Percentiles rank a stretch among this genome's conserved stretches.
These are phyloP conservation scores for Malacoctenus gilli DNA, from an alignment of 2,797 vertebrate species.

Conservation along the genomic window DNA sequence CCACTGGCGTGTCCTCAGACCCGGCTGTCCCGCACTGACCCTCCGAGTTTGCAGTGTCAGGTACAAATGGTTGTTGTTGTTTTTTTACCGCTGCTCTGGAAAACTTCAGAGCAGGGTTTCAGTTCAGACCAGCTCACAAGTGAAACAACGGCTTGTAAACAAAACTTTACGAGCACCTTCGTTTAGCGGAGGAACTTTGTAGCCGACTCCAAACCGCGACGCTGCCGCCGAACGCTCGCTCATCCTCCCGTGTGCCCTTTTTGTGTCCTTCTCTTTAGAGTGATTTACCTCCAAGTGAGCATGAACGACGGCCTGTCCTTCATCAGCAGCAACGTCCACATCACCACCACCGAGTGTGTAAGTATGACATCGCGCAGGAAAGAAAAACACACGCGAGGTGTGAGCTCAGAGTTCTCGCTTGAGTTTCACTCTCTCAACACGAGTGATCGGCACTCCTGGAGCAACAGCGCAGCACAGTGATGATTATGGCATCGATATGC, in stretches of 20 bases:
- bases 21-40: neutral
- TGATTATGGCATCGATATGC: too few relatives aligned
- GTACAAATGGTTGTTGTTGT: slow-evolving; percentile 23
- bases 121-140: slow-evolving; percentile 15
- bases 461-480: too few relatives aligned
- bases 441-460: too few relatives aligned
- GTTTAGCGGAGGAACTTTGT: neutral
- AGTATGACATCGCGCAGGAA: too few relatives aligned
- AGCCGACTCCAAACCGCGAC: neutral
- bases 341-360: slow-evolving; percentile 91
- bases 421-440: too few relatives aligned
- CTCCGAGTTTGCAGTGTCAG: neutral
- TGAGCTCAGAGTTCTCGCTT: too few relatives aligned
- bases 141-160: slow-evolving; percentile 28
- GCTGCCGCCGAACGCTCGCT: neutral
- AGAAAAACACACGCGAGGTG: too few relatives aligned
- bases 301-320: slow-evolving; percentile 93
- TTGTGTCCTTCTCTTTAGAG: slow-evolving; percentile 79
- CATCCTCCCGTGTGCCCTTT: slow-evolving; percentile 1
- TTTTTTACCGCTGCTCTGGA: slow-evolving; percentile 14
- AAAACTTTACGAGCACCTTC: neutral
- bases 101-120: slow-evolving; percentile 24
- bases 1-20: slow-evolving; percentile 4
- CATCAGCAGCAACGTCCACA: slow-evolving; percentile 89
- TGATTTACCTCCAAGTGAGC: slow-evolving; percentile 91